phyloP scores from a whole-genome alignment of 2,888 invertebrate genomes.

The Trissonchulus latispiculum region DNA sequence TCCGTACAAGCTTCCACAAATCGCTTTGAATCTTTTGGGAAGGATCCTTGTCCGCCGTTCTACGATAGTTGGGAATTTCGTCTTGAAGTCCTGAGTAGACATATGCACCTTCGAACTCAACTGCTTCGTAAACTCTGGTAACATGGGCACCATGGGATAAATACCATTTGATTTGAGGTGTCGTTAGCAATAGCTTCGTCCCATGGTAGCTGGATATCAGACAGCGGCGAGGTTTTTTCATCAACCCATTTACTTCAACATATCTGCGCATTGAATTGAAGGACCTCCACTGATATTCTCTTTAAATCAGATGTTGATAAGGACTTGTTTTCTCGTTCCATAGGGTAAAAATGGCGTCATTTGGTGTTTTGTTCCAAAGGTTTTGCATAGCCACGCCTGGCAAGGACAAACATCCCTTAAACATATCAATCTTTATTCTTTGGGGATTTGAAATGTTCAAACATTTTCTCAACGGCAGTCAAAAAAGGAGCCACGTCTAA shows the following conservation, averaged over 20 bases:
- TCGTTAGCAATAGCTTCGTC: not conserved
- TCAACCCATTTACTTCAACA: not conserved
- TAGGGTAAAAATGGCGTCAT: constrained; percentile 5
- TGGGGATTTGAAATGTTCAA: constrained; percentile 19
- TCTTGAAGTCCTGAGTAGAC: not conserved
- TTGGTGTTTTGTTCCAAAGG: constrained; percentile 25
- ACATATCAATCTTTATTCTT: constrained; percentile 13
- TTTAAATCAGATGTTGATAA: not conserved
- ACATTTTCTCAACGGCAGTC: constrained; percentile 27
- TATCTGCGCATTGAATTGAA: not conserved
- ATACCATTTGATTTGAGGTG: not conserved
- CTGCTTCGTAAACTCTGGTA: not conserved
- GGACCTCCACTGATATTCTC: constrained; percentile 8
- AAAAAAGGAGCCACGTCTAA: constrained; percentile 25
- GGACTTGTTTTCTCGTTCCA: not conserved
- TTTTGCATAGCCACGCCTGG: constrained; percentile 20
- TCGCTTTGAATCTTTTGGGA: constrained; percentile 6
- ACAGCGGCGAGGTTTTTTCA: not conserved
- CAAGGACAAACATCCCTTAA: constrained; percentile 23
- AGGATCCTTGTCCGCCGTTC: not conserved
- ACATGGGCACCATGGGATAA: not conserved
- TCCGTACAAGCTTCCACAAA: not conserved
- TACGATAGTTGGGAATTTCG: not conserved
- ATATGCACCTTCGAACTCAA: not conserved
- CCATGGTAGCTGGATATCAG: not conserved